A percentile compares a stretch with the other conserved stretches of the same genome.
Evolutionary conservation across 2,797 vertebrate genomes (phyloP).

Genomic region (Chaenodraco wilsoni): DNA sequence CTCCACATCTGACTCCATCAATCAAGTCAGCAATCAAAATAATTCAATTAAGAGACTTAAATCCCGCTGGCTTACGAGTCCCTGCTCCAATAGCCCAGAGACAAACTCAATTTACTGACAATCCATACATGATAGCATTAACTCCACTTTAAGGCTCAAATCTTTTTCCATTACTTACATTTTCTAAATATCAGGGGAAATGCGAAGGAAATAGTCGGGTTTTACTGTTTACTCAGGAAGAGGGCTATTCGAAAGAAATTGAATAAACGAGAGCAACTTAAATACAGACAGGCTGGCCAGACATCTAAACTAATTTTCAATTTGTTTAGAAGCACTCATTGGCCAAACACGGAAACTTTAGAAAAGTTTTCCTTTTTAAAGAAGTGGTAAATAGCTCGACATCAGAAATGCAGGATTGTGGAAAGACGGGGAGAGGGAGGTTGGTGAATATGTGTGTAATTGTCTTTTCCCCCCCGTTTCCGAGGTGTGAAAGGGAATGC

Average conservation of each 20-base stretch:
- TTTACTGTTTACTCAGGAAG: constrained; percentile 62
- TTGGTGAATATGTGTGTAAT: constrained; percentile 81
- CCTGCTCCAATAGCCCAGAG: constrained; percentile 74
- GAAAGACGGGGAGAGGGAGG: constrained; percentile 61
- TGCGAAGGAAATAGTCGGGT: constrained; percentile 59
- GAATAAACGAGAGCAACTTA: constrained; percentile 65
- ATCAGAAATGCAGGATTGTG: constrained; percentile 58
- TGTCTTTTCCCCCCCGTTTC: constrained; percentile 78
- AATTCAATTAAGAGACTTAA: constrained; percentile 84
- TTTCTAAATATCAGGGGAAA: constrained; percentile 77
- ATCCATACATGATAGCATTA: constrained; percentile 81
- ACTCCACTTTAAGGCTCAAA: constrained; percentile 76
- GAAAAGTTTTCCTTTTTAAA: constrained; percentile 63
- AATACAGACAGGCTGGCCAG: constrained; percentile 56
- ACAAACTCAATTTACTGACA: constrained; percentile 83
- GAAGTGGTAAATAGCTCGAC: constrained; percentile 55
- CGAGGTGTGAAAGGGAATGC: constrained; percentile 84
- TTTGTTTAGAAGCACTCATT: constrained; percentile 60
- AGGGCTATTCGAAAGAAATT: constrained; percentile 51
- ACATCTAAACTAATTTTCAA: constrained; percentile 73
- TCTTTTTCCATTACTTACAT: constrained; percentile 79
- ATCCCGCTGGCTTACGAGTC: constrained; percentile 78
- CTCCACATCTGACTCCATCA: constrained; percentile 84
- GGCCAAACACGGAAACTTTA: constrained; percentile 64
- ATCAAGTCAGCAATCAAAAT: constrained; percentile 86